Evolutionary conservation across 2,888 invertebrate species (phyloP).

Genomic region (Eudasyphora cyanicolor): DNA sequence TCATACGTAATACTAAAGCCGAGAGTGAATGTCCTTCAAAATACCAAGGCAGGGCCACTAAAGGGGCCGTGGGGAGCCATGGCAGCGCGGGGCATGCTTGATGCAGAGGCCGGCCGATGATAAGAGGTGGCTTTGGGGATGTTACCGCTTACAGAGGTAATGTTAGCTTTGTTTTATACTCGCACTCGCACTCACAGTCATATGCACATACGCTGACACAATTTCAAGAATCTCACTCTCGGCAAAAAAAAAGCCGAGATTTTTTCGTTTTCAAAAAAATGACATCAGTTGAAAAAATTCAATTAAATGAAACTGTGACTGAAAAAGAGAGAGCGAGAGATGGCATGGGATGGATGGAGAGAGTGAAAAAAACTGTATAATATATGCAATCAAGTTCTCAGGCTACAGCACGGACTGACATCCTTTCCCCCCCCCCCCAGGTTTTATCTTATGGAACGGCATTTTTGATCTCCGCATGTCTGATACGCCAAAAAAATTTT

Average conservation of each 20-base stretch:
- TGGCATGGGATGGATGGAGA: not conserved
- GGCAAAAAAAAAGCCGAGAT: not conserved
- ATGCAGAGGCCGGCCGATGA: not conserved
- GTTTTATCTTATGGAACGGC: not conserved
- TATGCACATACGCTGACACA: slow-evolving; percentile 15
- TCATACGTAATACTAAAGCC: not conserved
- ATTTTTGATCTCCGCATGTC: slow-evolving; percentile 2
- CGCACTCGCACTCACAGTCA: not conserved
- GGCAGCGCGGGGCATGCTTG: not conserved
- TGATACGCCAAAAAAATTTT: not conserved
- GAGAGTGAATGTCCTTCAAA: slow-evolving; percentile 61
- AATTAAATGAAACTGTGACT: slow-evolving; percentile 62
- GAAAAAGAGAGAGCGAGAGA: slow-evolving; percentile 8
- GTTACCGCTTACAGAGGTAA: not conserved
- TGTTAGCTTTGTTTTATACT: not conserved
- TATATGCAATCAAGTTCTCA: slow-evolving; percentile 7
- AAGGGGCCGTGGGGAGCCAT: not conserved
- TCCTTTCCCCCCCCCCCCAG: not conserved
- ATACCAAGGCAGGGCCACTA: no score
- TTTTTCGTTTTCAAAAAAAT: slow-evolving; percentile 42
- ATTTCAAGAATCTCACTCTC: not conserved
- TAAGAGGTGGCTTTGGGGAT: not conserved
- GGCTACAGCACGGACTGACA: not conserved
- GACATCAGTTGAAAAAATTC: slow-evolving; percentile 54
- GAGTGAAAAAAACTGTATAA: no score